A percentile compares a stretch with the other conserved stretches of the same genome.
These are phyloP conservation scores for Acanthopleura granulata DNA, from an alignment of 2,888 invertebrate genomes.

Conservation along the genomic window DNA sequence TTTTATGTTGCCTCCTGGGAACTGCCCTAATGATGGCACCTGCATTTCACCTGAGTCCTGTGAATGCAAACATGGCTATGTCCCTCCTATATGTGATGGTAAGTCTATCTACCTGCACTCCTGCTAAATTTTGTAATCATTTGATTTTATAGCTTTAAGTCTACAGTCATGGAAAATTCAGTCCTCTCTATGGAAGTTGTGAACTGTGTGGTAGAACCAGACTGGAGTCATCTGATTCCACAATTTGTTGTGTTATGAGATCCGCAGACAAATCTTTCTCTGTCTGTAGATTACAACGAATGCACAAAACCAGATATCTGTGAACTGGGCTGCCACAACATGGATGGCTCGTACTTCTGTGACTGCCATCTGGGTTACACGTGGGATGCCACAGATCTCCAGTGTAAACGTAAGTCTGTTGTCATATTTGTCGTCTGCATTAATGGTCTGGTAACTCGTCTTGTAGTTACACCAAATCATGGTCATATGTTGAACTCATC, in stretches of 20 bases:
- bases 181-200: neutral
- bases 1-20: neutral
- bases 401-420: constrained; percentile 2
- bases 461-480: too few species aligned
- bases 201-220: too few species aligned
- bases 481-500: too few species aligned
- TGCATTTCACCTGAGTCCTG: constrained; percentile 2
- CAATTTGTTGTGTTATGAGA: too few species aligned
- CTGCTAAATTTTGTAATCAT: neutral
- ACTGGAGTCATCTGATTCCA: too few species aligned
- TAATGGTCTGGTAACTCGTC: neutral
- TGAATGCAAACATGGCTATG: neutral
- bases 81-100: neutral
- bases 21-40: neutral
- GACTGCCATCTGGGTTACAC: neutral
- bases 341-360: neutral
- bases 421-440: neutral
- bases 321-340: neutral
- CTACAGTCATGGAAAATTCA: neutral
- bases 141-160: neutral
- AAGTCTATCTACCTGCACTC: neutral
- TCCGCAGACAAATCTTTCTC: too few species aligned
- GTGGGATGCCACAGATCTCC: neutral
- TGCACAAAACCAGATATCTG: neutral
- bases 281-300: neutral